Evolutionary conservation across 2,113 vertebrate genomes (phyloP).

Genomic region (Anolis sagrei): DNA sequence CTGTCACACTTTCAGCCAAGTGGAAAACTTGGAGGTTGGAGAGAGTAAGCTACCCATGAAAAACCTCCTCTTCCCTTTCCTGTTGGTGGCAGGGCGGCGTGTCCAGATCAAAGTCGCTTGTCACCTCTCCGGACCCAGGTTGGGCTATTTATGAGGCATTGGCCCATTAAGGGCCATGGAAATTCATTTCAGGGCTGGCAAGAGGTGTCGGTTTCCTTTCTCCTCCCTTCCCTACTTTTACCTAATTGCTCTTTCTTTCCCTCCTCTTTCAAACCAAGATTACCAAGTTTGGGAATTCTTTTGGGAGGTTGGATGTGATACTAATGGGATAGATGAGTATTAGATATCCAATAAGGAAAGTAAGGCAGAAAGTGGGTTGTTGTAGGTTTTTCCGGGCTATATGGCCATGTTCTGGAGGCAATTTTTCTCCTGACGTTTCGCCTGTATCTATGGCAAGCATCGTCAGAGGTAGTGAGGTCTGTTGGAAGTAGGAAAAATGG

Average conservation of each 20-base stretch:
- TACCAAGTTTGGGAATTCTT: background rate
- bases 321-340: too few species aligned
- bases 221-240: slow-evolving; percentile 53
- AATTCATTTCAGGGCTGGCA: slow-evolving; percentile 73
- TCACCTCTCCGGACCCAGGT: slow-evolving; percentile 50
- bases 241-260: slow-evolving; percentile 52
- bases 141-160: slow-evolving; percentile 68
- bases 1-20: slow-evolving; percentile 82
- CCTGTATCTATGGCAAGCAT: too few species aligned
- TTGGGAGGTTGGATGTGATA: too few species aligned
- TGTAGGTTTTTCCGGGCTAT: too few species aligned
- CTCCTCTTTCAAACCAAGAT: background rate
- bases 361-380: background rate
- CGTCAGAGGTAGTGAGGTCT: too few species aligned
- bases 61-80: slow-evolving; percentile 82
- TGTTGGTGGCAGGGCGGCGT: slow-evolving; percentile 75
- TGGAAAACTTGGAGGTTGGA: slow-evolving; percentile 78
- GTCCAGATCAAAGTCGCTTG: slow-evolving; percentile 80
- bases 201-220: slow-evolving; percentile 69
- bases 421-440: too few species aligned
- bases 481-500: too few species aligned
- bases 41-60: slow-evolving; percentile 76
- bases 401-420: too few species aligned
- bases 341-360: background rate
- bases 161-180: slow-evolving; percentile 73